Evolutionary conservation across 1,140 invertebrate species (phyloP), one percentile per base, ranked within the genome.

Genomic region (Drosophila erecta): DNA sequence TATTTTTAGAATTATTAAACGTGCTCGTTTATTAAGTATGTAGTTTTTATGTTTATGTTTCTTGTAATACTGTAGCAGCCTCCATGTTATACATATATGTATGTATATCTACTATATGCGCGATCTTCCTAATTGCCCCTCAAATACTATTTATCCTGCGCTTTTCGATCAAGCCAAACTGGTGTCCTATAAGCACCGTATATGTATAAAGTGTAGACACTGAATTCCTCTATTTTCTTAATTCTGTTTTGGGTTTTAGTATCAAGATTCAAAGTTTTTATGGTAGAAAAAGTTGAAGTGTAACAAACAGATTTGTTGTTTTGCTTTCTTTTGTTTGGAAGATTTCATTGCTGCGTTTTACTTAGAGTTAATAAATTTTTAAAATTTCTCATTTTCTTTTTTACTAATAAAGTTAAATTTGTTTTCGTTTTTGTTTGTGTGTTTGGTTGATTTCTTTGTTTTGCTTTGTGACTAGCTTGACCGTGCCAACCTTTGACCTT

Each of bases 31-130:
- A n/a, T 55, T 79, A 61, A 49, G 46, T 65, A 43, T 56, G 38
- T 56, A 66, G 64, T 58, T 66, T 67, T 61, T 54, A 46, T 62
- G 60, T 70, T 66, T 67, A 54, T 61, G 24, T 77, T 75, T 74
- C 69, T 79, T 72, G 64, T 91, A 91, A 91, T 91, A 91, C 89
- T 91, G 89, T 91, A 79, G 89, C 89, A 91, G 89, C 89, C 89
- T 91, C 89, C 84, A 75, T 90, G 79, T 80, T 61, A 56, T 64
- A 37, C 81, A 72, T 86, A 76, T 53, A 17, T 17, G n/a, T n/a
- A n/a, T 17, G 1, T 17, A 67, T 76, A 66, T 50, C 44, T 53
- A 62, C 22, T 62, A 58, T 62, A 62, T 62, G n/a, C 49, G 30
- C 56, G 43, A 47, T 58, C 56, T 10, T 35, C n/a, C 27, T 22